Conservation (phyloP, 2,113 vertebrate genomes). For the Notothenia coriiceps region DNA sequence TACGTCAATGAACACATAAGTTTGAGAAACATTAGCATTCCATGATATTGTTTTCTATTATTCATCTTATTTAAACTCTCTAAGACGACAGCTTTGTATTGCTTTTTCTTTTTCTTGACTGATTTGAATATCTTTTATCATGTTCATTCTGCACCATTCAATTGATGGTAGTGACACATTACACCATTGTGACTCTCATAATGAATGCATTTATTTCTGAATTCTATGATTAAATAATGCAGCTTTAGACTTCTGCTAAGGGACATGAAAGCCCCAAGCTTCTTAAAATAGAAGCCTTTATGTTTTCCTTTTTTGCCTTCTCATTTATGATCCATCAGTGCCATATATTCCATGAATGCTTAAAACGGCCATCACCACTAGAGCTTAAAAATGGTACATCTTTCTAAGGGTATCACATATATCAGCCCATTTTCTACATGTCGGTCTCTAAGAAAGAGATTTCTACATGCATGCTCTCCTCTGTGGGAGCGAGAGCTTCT, state of each 20-base stretch:
- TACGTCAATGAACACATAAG: background rate
- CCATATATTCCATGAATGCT: slow-evolving; percentile 38
- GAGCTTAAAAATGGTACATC: slow-evolving; percentile 24
- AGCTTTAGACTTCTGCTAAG: slow-evolving; percentile 43
- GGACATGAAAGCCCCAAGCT: slow-evolving; percentile 51
- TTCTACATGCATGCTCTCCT: slow-evolving; percentile 51
- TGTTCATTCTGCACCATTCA: slow-evolving; percentile 16
- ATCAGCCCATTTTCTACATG: slow-evolving; percentile 42
- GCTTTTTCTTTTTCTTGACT: slow-evolving; percentile 12
- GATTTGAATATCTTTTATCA: slow-evolving; percentile 14
- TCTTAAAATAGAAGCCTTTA: slow-evolving; percentile 64
- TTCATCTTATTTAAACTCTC: background rate
- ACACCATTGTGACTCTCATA: slow-evolving; percentile 27
- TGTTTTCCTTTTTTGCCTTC: slow-evolving; percentile 42
- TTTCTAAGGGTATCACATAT: slow-evolving; percentile 46
- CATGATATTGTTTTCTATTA: background rate
- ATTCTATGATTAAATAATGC: slow-evolving; percentile 65
- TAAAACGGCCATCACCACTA: slow-evolving; percentile 26
- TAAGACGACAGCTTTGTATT: background rate
- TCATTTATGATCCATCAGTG: slow-evolving; percentile 63
- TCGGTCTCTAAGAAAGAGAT: slow-evolving; percentile 42
- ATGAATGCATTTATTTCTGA: slow-evolving; percentile 60
- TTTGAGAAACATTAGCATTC: background rate
- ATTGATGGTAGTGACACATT: slow-evolving; percentile 14
- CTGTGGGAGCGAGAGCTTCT: slow-evolving; percentile 39